Conservation (phyloP, 2,888 invertebrate genomes). For the Eudemis profundana region DNA sequence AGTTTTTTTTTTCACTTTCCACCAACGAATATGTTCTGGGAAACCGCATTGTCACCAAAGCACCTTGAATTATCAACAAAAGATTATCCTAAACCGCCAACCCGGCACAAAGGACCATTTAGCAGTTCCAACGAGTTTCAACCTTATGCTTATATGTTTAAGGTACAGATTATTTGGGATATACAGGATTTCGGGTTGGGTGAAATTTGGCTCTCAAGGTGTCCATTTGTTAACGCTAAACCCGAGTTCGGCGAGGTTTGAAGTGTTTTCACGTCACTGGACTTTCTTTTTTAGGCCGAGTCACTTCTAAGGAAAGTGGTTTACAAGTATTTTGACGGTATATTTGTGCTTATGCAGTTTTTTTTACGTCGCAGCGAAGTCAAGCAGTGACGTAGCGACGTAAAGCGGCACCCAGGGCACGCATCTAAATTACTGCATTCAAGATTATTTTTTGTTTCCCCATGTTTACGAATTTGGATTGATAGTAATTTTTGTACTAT, state of each 20-base stretch:
- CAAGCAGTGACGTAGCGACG: neutral
- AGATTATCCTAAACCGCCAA: slow-evolving; percentile 73
- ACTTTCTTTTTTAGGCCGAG: slow-evolving; percentile 48
- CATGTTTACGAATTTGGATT: too few relatives aligned
- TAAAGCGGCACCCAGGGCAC: too few relatives aligned
- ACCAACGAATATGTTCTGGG: slow-evolving; percentile 32
- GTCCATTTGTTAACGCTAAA: slow-evolving; percentile 77
- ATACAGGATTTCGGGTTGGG: slow-evolving; percentile 65
- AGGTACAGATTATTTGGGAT: slow-evolving; percentile 12
- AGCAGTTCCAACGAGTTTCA: neutral
- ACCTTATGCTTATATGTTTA: neutral
- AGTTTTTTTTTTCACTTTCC: slow-evolving; percentile 31
- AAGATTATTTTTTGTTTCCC: too few relatives aligned
- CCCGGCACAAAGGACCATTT: slow-evolving; percentile 40
- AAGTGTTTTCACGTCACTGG: slow-evolving; percentile 71
- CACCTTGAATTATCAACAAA: slow-evolving; percentile 79
- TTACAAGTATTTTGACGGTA: slow-evolving; percentile 9
- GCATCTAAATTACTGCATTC: too few relatives aligned
- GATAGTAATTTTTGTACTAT: too few relatives aligned
- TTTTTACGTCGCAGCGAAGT: slow-evolving; percentile 1
- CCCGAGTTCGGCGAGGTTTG: slow-evolving; percentile 57
- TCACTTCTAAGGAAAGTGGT: slow-evolving; percentile 33
- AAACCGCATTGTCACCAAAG: slow-evolving; percentile 63
- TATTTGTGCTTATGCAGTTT: slow-evolving; percentile 1
- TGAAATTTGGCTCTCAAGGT: slow-evolving; percentile 71